Conservation (phyloP, 2,797 vertebrate genomes). For the Lepus townsendii region DNA sequence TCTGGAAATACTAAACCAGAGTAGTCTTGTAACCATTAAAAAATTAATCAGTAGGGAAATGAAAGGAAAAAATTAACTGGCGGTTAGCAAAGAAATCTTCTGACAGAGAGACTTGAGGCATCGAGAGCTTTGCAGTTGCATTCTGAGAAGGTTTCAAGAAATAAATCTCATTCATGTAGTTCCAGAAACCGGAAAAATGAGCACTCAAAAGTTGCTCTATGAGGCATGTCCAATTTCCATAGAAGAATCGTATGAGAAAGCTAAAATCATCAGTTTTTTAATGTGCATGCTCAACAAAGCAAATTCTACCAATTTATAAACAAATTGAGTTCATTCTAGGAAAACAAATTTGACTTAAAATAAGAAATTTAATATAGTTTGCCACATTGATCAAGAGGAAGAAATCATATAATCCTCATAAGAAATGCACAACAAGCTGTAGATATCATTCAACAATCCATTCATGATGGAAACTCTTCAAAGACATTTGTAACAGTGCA, state of each 20-base stretch:
- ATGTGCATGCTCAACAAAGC: neutral
- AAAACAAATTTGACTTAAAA: neutral
- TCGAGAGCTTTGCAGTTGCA: neutral
- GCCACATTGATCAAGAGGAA: neutral
- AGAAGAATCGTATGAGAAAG: neutral
- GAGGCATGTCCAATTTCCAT: neutral
- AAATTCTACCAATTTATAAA: neutral
- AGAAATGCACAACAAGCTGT: neutral
- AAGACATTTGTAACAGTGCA: neutral
- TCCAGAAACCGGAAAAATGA: neutral
- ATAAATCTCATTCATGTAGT: neutral
- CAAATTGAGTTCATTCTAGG: neutral
- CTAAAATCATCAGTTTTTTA: neutral
- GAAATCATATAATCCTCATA: neutral
- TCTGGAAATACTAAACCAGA: neutral
- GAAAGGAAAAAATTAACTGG: neutral
- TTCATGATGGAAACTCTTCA: neutral
- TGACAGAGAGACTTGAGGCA: neutral
- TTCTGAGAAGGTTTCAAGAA: slow-evolving; percentile 11
- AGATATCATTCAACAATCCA: neutral
- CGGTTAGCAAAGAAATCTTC: neutral
- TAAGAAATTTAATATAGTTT: neutral
- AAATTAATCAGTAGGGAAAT: neutral
- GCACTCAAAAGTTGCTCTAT: neutral
- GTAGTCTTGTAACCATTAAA: neutral